Base-by-base conservation (phyloP, 2,113 vertebrate genomes). In the Atractosteus spatula region DNA sequence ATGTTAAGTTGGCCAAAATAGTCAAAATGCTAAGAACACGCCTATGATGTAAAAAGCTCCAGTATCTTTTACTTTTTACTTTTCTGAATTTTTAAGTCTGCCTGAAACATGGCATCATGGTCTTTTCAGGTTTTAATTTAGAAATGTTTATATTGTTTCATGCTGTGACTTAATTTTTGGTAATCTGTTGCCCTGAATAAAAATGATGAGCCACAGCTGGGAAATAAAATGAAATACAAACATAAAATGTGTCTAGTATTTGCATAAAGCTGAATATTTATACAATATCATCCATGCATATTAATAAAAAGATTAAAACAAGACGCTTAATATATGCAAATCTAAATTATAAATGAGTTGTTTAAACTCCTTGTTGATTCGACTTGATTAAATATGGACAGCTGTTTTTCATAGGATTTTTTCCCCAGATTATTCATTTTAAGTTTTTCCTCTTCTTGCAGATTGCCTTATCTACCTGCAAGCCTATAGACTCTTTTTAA, bases 331-430 rank as follows among this genome's bases (percentile, higher is more conserved):
- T 92, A 87, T 88, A 92, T 92, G 91, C 90, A 90, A 91, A 91
- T 91, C 88, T 92, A 91, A 92, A 92, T 92, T 91, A 92, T 92
- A 88, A 90, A 92, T 92, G 91, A 91, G 84, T 89, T 91, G 87
- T 90, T 90, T 89, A 91, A 90, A 90, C 85, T 86, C 81, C 87
- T 89, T 92, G 90, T 92, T 91, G 91, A 91, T 89, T 88, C 82
- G 80, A 72, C 85, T 89, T 91, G 88, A 92, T 91, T 91, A 91
- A 91, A 91, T 89, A 91, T 90, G 91, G 88, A 91, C 91, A 92
- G 89, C 86, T 89, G 90, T 87, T 90, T 88, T 84, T 86, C 78
- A 68, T 2, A 66, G 54, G 69, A 62, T 5, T 43, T 41, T 77
- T 72, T 77, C 74, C n/a, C 72, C n/a, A 65, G 54, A 68, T 68